These are phyloP conservation scores for Phoenicopterus ruber DNA, from an alignment of 2,113 vertebrate genomes.

Conservation along the genomic window DNA sequence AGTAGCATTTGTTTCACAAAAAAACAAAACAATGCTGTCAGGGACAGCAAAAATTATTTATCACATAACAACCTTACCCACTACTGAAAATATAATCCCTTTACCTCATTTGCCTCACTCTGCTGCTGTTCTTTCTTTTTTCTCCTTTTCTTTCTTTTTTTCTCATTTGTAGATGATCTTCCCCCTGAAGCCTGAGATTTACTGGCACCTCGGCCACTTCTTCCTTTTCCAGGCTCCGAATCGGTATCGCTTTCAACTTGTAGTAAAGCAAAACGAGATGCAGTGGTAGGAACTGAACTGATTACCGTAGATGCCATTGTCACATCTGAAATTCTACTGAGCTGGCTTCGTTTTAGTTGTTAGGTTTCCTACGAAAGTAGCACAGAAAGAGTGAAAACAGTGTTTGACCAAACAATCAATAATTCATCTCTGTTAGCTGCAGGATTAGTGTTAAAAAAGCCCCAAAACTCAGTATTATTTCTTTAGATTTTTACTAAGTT, in stretches of 20 bases:
- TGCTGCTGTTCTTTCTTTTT: conserved; percentile 91
- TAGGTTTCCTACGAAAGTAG: neutral
- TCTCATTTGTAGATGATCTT: conserved; percentile 75
- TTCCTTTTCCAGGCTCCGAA: conserved; percentile 80
- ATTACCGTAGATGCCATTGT: conserved; percentile 85
- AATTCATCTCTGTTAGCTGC: neutral
- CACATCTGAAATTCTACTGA: neutral
- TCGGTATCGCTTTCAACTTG: conserved; percentile 89
- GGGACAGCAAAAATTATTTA: neutral
- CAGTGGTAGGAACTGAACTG: conserved; percentile 86
- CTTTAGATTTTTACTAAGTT: neutral
- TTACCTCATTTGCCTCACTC: conserved; percentile 89
- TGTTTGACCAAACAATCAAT: neutral
- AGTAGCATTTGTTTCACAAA: neutral
- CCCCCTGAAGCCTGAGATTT: conserved; percentile 73
- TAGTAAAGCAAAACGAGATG: conserved; percentile 90
- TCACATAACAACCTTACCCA: neutral
- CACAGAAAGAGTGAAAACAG: neutral
- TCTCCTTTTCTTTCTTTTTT: conserved; percentile 88
- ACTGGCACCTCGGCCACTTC: conserved; percentile 66
- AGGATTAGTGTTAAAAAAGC: neutral
- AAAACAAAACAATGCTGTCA: neutral
- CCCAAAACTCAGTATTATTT: neutral
- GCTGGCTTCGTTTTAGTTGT: neutral
- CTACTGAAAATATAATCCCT: neutral